phyloP scores from a whole-genome alignment of 1,140 invertebrate species.

The Lepidurus packardi region DNA sequence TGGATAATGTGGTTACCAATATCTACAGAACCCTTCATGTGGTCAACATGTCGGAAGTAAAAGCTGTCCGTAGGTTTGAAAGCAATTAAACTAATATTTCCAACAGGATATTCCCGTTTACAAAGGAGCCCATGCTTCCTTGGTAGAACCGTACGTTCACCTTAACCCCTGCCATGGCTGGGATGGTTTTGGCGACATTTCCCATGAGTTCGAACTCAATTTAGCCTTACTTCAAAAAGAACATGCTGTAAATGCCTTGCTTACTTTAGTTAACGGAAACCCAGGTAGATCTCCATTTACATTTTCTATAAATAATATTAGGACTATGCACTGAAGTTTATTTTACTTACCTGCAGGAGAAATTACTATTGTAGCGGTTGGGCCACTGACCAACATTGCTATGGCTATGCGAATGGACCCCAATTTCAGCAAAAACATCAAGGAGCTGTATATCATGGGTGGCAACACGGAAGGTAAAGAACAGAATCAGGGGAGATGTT shows the following conservation, averaged over 20 bases:
- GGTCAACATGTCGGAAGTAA: slow-evolving; percentile 36
- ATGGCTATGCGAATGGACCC: slow-evolving; percentile 53
- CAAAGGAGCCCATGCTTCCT: slow-evolving; percentile 51
- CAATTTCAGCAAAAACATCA: slow-evolving; percentile 48
- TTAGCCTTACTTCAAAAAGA: slow-evolving; percentile 35
- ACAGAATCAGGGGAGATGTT: neutral
- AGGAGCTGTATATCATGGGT: slow-evolving; percentile 55
- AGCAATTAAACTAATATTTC: neutral
- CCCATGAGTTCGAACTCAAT: slow-evolving; percentile 31
- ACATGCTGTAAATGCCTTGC: slow-evolving; percentile 41
- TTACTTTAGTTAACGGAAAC: slow-evolving; percentile 44
- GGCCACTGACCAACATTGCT: slow-evolving; percentile 59
- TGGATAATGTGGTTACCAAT: slow-evolving; percentile 42
- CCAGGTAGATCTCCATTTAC: slow-evolving; percentile 41
- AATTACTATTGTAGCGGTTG: slow-evolving; percentile 51
- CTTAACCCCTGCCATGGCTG: slow-evolving; percentile 38
- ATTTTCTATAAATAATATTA: neutral
- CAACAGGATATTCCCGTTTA: slow-evolving; percentile 54
- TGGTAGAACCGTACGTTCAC: slow-evolving; percentile 46
- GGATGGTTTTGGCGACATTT: slow-evolving; percentile 42
- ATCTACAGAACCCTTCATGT: slow-evolving; percentile 36
- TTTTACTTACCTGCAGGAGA: slow-evolving; percentile 39
- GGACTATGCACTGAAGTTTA: neutral
- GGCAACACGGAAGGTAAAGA: slow-evolving; percentile 47
- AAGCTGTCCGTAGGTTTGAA: neutral